phyloP scores from a whole-genome alignment of 2,888 invertebrate genomes.

The Hyalella azteca region DNA sequence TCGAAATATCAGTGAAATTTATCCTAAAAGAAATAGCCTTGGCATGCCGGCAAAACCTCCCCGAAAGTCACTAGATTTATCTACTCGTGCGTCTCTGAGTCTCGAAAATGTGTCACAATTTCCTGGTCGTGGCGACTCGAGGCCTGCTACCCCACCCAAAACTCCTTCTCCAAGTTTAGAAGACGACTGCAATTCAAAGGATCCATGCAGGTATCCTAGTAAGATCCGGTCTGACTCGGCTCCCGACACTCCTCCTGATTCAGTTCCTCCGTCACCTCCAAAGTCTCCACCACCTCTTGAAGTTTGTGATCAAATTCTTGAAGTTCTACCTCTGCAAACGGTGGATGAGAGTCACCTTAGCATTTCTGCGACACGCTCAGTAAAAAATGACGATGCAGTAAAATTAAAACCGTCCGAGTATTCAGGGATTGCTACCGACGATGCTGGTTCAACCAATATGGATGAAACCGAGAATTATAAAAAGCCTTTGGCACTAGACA shows the following conservation, averaged over 20 bases:
- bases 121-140: background rate
- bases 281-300: background rate
- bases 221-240: background rate
- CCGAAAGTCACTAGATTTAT: background rate
- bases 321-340: no score
- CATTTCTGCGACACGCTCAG: no score
- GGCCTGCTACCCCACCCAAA: background rate
- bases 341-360: no score
- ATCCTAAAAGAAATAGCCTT: background rate
- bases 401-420: no score
- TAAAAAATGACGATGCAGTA: no score
- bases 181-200: background rate
- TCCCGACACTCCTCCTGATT: background rate
- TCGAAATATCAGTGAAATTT: constrained; percentile 10
- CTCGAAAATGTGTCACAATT: background rate
- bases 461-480: no score
- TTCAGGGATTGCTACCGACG: no score
- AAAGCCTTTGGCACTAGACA: no score
- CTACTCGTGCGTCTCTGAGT: background rate
- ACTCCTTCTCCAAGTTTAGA: background rate
- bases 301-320: background rate
- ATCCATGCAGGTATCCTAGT: background rate
- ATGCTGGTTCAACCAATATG: no score
- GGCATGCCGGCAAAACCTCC: background rate
- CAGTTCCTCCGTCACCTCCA: constrained; percentile 8